These are phyloP conservation scores for Sprattus sprattus DNA, from an alignment of 2,113 vertebrate genomes.

Conservation along the genomic window DNA sequence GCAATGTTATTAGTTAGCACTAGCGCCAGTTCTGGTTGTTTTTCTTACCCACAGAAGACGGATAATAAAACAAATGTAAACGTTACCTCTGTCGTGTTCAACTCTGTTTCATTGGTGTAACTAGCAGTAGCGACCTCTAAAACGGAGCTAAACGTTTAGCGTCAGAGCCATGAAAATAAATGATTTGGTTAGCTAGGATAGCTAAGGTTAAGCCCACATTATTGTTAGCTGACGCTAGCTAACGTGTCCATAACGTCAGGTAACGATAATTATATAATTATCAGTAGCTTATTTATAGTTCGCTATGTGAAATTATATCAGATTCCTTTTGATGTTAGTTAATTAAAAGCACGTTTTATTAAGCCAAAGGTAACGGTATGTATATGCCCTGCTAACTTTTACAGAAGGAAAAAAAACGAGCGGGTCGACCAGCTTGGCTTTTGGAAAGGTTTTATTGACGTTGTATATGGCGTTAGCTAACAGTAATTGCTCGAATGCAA, in stretches of 20 bases:
- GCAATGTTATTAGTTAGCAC: conserved; percentile 16
- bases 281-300: neutral
- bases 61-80: neutral
- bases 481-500: neutral
- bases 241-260: conserved; percentile 11
- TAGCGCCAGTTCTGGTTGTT: conserved; percentile 10
- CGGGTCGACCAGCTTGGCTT: neutral
- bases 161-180: neutral
- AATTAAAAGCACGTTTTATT: neutral
- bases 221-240: conserved; percentile 12
- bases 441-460: conserved; percentile 1
- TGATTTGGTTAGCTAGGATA: neutral
- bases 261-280: neutral
- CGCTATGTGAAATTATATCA: neutral
- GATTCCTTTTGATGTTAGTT: neutral
- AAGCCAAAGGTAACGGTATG: neutral
- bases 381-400: neutral
- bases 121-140: neutral
- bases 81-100: neutral
- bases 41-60: neutral
- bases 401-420: neutral
- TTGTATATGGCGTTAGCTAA: neutral
- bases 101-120: neutral
- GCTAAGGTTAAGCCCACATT: conserved; percentile 4
- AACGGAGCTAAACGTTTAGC: neutral